Percentiles rank a stretch among this genome's conserved stretches.
Evolutionary conservation across 2,797 vertebrate genomes (phyloP).

Genomic region (Salmo trutta): DNA sequence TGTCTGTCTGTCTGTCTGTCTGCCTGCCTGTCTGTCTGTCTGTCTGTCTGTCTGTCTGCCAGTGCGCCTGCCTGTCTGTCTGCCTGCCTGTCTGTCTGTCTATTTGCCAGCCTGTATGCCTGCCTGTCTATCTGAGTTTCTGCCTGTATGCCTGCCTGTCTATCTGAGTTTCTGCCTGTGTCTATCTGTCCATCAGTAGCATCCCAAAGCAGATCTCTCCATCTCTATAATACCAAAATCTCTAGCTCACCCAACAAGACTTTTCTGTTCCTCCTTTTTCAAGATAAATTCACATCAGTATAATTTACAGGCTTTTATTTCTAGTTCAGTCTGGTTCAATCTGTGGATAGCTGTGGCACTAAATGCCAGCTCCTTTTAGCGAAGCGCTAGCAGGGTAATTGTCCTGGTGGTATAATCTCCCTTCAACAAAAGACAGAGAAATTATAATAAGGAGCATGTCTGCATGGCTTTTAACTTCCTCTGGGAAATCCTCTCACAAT

Average conservation of each 20-base stretch:
- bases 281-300: neutral
- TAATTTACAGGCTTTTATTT: conserved; percentile 3
- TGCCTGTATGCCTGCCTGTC: too few relatives aligned
- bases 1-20: too few relatives aligned
- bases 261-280: neutral
- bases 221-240: too few relatives aligned
- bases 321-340: neutral
- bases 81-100: too few relatives aligned
- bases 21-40: too few relatives aligned
- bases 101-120: too few relatives aligned
- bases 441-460: neutral
- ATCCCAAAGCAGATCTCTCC: too few relatives aligned
- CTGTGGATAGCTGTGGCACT: neutral
- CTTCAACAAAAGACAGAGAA: neutral
- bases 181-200: too few relatives aligned
- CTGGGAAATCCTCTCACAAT: neutral
- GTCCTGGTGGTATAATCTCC: neutral
- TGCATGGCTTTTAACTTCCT: neutral
- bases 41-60: too few relatives aligned
- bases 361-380: neutral
- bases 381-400: neutral
- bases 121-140: too few relatives aligned
- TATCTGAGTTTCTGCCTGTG: too few relatives aligned
- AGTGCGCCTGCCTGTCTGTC: too few relatives aligned
- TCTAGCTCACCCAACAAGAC: neutral